phyloP scores from a whole-genome alignment of 2,888 invertebrate species.

The Drosophila mayaguana region DNA sequence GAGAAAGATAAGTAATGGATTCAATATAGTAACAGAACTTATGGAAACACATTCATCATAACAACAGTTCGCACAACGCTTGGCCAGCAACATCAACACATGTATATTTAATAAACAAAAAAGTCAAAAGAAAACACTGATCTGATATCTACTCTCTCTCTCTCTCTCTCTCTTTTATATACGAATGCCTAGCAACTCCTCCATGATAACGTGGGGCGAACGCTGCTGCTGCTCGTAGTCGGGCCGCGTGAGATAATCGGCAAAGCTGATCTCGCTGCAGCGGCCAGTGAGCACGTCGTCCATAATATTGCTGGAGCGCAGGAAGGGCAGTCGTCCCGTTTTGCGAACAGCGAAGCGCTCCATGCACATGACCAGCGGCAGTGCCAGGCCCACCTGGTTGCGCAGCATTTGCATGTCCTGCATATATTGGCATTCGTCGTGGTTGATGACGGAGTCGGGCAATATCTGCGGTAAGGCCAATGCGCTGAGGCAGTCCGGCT shows the following conservation, averaged over 20 bases:
- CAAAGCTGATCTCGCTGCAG: slow-evolving; percentile 91
- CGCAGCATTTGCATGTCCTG: slow-evolving; percentile 92
- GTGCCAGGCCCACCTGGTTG: slow-evolving; percentile 94
- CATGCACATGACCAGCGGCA: slow-evolving; percentile 94
- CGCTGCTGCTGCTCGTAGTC: slow-evolving; percentile 91
- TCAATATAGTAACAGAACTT: neutral
- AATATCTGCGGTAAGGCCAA: slow-evolving; percentile 79
- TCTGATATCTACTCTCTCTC: no score
- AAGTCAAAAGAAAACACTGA: no score
- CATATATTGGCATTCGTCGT: slow-evolving; percentile 88
- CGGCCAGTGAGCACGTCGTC: slow-evolving; percentile 90
- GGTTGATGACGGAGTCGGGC: slow-evolving; percentile 83
- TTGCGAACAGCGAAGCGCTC: slow-evolving; percentile 91
- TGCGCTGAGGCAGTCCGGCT: slow-evolving; percentile 79
- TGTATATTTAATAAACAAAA: slow-evolving; percentile 8
- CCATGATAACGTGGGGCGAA: slow-evolving; percentile 93
- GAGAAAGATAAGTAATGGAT: neutral
- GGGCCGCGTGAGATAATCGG: slow-evolving; percentile 90
- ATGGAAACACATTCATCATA: neutral
- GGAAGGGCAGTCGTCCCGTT: slow-evolving; percentile 88
- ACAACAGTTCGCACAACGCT: neutral
- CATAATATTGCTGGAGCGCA: slow-evolving; percentile 88
- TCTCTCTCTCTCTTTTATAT: no score
- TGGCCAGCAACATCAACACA: neutral
- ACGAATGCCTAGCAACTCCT: slow-evolving; percentile 86